Conservation (phyloP, 2,113 vertebrate genomes). For the Bagarius yarrelli region DNA sequence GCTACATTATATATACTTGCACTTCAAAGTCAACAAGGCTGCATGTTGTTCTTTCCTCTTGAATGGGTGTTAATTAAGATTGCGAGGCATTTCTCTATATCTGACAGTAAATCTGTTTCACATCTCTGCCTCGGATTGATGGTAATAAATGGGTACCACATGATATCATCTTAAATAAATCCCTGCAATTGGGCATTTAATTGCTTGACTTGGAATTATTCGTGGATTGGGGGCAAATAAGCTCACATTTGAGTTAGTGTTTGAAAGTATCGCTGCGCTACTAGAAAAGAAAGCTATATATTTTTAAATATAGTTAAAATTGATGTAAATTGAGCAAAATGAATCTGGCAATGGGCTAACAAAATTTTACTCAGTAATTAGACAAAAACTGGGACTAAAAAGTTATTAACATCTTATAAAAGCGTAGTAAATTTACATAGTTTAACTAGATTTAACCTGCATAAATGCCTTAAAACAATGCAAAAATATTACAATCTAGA, state of each 20-base stretch:
- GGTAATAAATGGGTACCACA: conserved; percentile 60
- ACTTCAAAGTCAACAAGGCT: background rate
- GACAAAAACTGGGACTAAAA: too few species aligned
- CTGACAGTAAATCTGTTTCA: conserved; percentile 58
- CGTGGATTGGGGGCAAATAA: conserved; percentile 40
- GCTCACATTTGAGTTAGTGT: conserved; percentile 38
- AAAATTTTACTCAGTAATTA: too few species aligned
- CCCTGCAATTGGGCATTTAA: conserved; percentile 57
- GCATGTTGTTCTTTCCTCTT: background rate
- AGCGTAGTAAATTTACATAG: too few species aligned
- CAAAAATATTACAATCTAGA: too few species aligned
- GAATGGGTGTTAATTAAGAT: conserved; percentile 4
- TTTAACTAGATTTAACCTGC: too few species aligned
- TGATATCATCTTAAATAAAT: conserved; percentile 51
- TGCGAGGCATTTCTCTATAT: conserved; percentile 24
- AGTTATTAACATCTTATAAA: too few species aligned
- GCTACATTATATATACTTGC: background rate
- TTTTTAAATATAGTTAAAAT: too few species aligned
- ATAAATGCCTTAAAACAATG: too few species aligned
- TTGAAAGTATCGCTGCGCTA: conserved; percentile 8
- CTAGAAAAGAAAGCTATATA: too few species aligned
- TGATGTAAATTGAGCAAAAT: too few species aligned
- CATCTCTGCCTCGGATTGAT: conserved; percentile 53
- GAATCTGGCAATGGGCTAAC: too few species aligned
- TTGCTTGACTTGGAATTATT: conserved; percentile 58